phyloP scores from a whole-genome alignment of 1,140 invertebrate genomes.

The Drosophila neocordata region DNA sequence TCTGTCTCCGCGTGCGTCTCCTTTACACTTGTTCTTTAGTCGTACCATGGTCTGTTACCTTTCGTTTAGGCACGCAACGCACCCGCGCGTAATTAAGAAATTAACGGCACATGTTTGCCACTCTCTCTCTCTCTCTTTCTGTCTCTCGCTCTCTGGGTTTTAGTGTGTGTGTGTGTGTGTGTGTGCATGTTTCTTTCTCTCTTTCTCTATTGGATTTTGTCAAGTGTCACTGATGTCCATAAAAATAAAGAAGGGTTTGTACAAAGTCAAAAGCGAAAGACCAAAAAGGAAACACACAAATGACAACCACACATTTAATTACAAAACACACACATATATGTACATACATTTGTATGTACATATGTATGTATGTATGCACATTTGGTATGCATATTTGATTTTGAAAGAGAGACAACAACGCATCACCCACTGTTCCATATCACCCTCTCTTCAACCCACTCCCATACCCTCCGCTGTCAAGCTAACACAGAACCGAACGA shows the following conservation, averaged over 20 bases:
- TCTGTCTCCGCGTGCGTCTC: not conserved
- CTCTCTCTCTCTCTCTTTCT: conserved; percentile 26
- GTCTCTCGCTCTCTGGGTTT: conserved; percentile 29
- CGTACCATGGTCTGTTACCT: conserved; percentile 10
- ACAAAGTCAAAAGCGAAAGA: conserved; percentile 75
- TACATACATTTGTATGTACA: not conserved
- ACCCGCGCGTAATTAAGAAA: conserved; percentile 78
- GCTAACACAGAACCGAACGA: conserved; percentile 13
- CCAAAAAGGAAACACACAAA: conserved; percentile 62
- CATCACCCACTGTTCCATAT: not conserved
- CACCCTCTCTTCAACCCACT: no score
- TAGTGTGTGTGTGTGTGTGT: conserved; percentile 2
- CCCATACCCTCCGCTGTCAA: no score
- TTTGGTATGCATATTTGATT: conserved; percentile 45
- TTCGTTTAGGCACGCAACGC: conserved; percentile 27
- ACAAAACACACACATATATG: conserved; percentile 41
- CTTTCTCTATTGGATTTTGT: conserved; percentile 62
- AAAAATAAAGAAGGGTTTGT: conserved; percentile 63
- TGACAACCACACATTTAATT: conserved; percentile 69
- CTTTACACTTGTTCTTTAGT: conserved; percentile 19
- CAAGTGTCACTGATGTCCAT: conserved; percentile 50
- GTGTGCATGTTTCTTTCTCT: conserved; percentile 10
- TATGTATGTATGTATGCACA: not conserved
- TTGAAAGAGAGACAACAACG: conserved; percentile 23
- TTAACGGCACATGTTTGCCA: conserved; percentile 76